These are phyloP conservation scores for Dromaius novaehollandiae DNA, from an alignment of 2,113 vertebrate species.

Conservation along the genomic window DNA sequence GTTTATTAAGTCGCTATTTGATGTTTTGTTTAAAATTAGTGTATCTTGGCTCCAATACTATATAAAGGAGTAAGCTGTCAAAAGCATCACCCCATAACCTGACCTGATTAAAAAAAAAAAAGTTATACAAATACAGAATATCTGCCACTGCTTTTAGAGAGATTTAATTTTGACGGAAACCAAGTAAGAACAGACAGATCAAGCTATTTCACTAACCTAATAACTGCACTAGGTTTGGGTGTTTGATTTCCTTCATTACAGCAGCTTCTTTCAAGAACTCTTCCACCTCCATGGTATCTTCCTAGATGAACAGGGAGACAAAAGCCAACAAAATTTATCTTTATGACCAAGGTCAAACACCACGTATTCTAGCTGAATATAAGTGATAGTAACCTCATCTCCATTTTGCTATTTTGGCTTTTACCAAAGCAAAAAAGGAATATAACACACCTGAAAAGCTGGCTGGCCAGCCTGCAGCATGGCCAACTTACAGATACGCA, in stretches of 20 bases:
- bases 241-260: constrained; percentile 99
- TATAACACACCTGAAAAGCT: background rate
- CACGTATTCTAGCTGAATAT: background rate
- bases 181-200: background rate
- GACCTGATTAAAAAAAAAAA: background rate
- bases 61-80: background rate
- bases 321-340: background rate
- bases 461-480: background rate
- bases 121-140: constrained; percentile 6
- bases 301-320: constrained; percentile 74
- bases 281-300: constrained; percentile 99
- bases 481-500: background rate
- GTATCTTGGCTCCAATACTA: background rate
- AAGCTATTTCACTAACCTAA: constrained; percentile 71
- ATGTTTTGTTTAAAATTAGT: constrained; percentile 34
- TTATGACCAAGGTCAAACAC: background rate
- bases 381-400: background rate
- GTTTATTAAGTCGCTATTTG: background rate
- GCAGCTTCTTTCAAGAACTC: constrained; percentile 98
- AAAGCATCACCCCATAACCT: background rate
- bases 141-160: background rate
- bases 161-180: background rate
- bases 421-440: background rate
- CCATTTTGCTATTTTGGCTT: background rate
- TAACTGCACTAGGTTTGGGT: constrained; percentile 96